Evolutionary conservation across 2,797 vertebrate species (phyloP), one percentile per base, ranked within the genome.

Genomic region (Pipistrellus kuhlii): DNA sequence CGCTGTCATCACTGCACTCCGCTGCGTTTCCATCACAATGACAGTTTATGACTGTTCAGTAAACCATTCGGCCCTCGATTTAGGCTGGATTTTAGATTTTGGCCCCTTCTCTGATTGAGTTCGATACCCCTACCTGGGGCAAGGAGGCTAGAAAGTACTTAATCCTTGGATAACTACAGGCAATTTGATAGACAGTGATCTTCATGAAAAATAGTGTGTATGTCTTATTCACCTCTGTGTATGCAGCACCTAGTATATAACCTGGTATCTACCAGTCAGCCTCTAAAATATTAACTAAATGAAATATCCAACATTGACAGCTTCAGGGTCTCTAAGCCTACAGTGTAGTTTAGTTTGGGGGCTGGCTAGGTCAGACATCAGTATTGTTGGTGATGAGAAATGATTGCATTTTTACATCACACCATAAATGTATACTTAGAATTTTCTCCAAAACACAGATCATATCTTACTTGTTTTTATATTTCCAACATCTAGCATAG

Each of bases 401-500:
- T n/a, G 15, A 59, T 66, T n/a, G 69, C 69, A 44, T 62, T 72
- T 92, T 84, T 6, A 30, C 51, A 46, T 91, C 77, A 87, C 27
- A 80, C 85, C 59, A 76, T 68, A 94, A 73, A 57, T 51, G 32
- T 57, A 53, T 66, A 66, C 72, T 78, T 15, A 51, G 72, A 88
- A 15, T 92, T 66, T 78, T 78, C 46, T 92, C 38, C n/a, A 64
- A 78, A 92, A 86, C 68, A n/a, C n/a, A 90, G 23, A 75, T 13
- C 10, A 18, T 85, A 44, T 76, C 69, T 69, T 48, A 76, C 11
- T 85, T 89, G 85, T 85, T 73, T 86, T 59, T 68, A n/a, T 86
- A 48, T 71, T 57, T 83, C 77, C 11, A 64, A 9, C 35, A 46
- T 71, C 71, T 84, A 55, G 13, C 62, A 71, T 53, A 89, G 15